Base-by-base conservation (phyloP, 1,140 invertebrate species). In the Brachionus calyciflorus region DNA sequence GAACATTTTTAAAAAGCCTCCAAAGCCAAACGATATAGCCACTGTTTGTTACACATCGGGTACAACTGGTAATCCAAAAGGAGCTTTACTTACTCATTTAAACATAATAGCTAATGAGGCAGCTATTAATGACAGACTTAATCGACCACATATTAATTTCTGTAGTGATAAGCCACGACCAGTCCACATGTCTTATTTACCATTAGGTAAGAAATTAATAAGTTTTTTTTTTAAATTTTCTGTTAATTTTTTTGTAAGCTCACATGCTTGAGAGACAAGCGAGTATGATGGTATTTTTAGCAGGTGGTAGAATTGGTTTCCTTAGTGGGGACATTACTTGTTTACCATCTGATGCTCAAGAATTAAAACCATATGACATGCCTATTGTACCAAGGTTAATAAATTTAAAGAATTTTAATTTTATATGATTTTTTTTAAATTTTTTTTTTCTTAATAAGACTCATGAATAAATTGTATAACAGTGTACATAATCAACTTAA, bases 31-130 rank as follows among this genome's bases (percentile, higher is more conserved):
- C 40, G 93, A 96, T 83, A 83, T 98, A 3, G 93, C 91, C 82
- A 94, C 93, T 26, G 91, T 98, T 79, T 96, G 93, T 83, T 98
- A 97, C 83, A 98, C 95, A 0, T 96, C 93, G 12, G 96, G 95
- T 2, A 97, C 95, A 12, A 98, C 95, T 10, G 96, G 96, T 44
- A 92, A 51, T 37, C 95, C 96, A 0, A 98, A 98, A 86, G 96
- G 95, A 60, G 96, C 97, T 0, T 95, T 97, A 92, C 83, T 98
- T 77, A 94, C 92, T 2, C 95, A 98, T 83, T 90, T 91, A 82
- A 96, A 96, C 83, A 90, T 97, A 63, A 26, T 77, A 14, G 40
- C 51, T 7, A 60, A 57, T 17, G 73, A 57, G 48, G 73, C 53
- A 33, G 73, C 30, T 7, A 57, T 55, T 21, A 41, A 60, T 28